Evolutionary conservation across 2,113 vertebrate species (phyloP).

Genomic region (Thermophis baileyi): DNA sequence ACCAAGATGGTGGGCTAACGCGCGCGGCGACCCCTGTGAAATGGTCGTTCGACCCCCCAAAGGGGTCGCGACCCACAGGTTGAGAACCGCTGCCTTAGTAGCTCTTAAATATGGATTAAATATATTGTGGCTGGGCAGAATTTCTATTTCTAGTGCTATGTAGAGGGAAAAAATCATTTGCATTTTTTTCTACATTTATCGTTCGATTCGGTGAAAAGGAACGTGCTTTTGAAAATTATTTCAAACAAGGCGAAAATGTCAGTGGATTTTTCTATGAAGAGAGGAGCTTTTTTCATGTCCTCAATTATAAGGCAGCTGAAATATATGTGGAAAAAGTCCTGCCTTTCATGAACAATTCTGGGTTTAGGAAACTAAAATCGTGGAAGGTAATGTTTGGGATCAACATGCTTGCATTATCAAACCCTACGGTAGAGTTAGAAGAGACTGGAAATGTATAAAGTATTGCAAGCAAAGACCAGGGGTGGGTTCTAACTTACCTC

Average conservation of each 20-base stretch:
- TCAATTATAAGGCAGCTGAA: background rate
- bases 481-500: too few species aligned
- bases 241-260: background rate
- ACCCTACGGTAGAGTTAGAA: background rate
- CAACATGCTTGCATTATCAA: background rate
- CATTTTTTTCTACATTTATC: background rate
- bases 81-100: too few species aligned
- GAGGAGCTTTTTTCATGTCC: background rate
- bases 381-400: background rate
- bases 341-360: background rate
- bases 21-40: too few species aligned
- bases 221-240: background rate
- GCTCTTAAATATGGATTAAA: background rate
- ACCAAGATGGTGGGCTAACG: too few species aligned
- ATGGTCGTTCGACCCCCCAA: too few species aligned
- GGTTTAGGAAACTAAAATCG: background rate
- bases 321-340: background rate
- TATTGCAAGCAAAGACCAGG: background rate
- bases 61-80: too few species aligned
- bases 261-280: background rate
- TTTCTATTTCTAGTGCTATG: background rate
- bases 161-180: background rate
- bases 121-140: background rate
- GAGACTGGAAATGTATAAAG: background rate
- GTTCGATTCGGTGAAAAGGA: background rate